Evolutionary conservation across 1,140 invertebrate genomes (phyloP).

Genomic region (Brachionus plicatilis): DNA sequence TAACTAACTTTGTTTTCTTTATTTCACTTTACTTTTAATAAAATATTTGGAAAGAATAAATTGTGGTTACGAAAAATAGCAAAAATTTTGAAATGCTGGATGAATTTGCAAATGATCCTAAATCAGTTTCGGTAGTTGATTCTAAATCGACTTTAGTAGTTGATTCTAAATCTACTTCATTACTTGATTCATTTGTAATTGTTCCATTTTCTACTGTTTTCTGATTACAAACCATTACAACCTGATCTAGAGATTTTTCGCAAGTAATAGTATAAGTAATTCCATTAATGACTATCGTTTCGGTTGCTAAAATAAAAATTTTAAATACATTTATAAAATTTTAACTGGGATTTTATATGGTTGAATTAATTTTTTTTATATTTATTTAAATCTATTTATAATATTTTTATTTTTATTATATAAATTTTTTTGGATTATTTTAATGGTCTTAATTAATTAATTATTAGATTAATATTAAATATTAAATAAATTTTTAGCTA

Average conservation of each 20-base stretch:
- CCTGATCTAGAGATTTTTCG: neutral
- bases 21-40: too few relatives aligned
- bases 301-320: neutral
- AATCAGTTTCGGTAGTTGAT: neutral
- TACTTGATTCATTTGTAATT: neutral
- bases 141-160: too few relatives aligned
- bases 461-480: too few relatives aligned
- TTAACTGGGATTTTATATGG: too few relatives aligned
- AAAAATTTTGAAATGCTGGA: neutral
- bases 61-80: neutral
- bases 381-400: too few relatives aligned
- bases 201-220: neutral
- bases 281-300: neutral
- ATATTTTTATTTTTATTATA: too few relatives aligned
- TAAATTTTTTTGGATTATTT: too few relatives aligned
- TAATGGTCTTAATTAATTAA: too few relatives aligned
- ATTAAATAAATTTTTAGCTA: too few relatives aligned
- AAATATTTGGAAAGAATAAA: neutral
- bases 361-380: too few relatives aligned
- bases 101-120: neutral
- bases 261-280: neutral
- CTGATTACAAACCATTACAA: neutral
- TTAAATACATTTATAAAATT: neutral
- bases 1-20: too few relatives aligned
- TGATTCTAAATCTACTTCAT: neutral